Base-by-base conservation (phyloP, 2,888 invertebrate species). In the Hydraecia micacea region DNA sequence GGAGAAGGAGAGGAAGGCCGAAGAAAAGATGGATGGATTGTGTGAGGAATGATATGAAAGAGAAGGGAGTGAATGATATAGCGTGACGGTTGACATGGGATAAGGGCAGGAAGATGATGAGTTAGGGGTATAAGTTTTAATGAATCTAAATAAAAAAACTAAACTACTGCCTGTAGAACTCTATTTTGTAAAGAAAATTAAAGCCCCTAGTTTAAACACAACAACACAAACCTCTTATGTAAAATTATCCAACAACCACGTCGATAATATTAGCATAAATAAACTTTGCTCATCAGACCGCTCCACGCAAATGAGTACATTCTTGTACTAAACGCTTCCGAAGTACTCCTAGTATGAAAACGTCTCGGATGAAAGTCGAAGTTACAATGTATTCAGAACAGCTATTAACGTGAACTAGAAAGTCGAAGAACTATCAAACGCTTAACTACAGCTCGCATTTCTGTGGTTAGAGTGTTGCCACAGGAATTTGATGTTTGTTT, bases 331-430 rank as follows among this genome's bases (percentile, higher is more conserved):
- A 73, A 62, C 58, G n/a, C 71, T 81, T 72, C n/a, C 21, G n/a
- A 74, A 75, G 63, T 32, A 85, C 73, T 74, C 25, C 2, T 65
- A 85, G 67, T 77, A 84, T 77, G 71, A 81, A 77, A 73, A 72
- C 58, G 21, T 65, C n/a, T 72, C 49, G 15, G 62, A 73, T 69
- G 71, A 32, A 69, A 60, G 69, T 55, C 1, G 11, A 72, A 81
- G 60, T 83, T 73, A 80, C 76, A 86, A 77, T 80, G 77, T 85
- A 72, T 72, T 74, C 68, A 55, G 63, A 75, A 55, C 49, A 65
- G 65, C 77, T 71, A 86, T 80, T 83, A 83, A 55, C 52, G 28
- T 65, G 21, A 68, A 73, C 36, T 72, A 42, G 52, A 46, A 72
- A 52, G 60, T 46, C 15, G 62, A 79, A 81, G 60, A 81, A 81